These are phyloP conservation scores for Drosophila birchii DNA, from an alignment of 2,888 invertebrate genomes.

Conservation along the genomic window DNA sequence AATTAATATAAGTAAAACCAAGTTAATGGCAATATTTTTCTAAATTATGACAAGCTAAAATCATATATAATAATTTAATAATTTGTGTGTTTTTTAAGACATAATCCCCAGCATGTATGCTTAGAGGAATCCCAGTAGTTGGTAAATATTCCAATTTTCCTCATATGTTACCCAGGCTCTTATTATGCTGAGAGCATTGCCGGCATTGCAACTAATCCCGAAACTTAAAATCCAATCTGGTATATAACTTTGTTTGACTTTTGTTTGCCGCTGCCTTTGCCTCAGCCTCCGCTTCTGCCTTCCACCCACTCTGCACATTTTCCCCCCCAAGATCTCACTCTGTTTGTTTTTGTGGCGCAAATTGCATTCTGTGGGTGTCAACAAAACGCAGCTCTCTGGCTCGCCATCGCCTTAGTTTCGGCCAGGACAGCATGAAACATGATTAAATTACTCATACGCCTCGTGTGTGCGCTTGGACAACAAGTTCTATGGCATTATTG, in stretches of 20 bases:
- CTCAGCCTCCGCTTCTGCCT: slow-evolving; percentile 11
- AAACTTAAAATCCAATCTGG: slow-evolving; percentile 42
- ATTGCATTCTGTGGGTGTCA: slow-evolving; percentile 74
- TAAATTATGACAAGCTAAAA: not conserved
- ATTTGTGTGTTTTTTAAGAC: not conserved
- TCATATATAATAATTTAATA: not conserved
- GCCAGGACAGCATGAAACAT: slow-evolving; percentile 61
- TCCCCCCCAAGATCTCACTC: slow-evolving; percentile 19
- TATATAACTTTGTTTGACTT: slow-evolving; percentile 61
- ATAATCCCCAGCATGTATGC: not conserved
- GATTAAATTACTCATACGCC: slow-evolving; percentile 77
- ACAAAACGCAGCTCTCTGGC: slow-evolving; percentile 55
- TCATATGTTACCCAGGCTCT: not conserved
- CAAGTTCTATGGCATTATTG: slow-evolving; percentile 55
- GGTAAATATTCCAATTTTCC: slow-evolving; percentile 1
- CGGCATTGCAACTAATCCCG: slow-evolving; percentile 23
- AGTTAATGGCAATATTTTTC: not conserved
- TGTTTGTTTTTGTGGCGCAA: slow-evolving; percentile 66
- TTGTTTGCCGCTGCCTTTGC: slow-evolving; percentile 42
- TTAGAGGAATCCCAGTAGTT: not conserved
- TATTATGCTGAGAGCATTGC: slow-evolving; percentile 28
- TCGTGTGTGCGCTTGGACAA: slow-evolving; percentile 46
- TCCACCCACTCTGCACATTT: slow-evolving; percentile 20
- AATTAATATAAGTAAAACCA: not conserved
- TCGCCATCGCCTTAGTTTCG: slow-evolving; percentile 17